Evolutionary conservation across 2,888 invertebrate species (phyloP).

Genomic region (Ormyrus thymus): DNA sequence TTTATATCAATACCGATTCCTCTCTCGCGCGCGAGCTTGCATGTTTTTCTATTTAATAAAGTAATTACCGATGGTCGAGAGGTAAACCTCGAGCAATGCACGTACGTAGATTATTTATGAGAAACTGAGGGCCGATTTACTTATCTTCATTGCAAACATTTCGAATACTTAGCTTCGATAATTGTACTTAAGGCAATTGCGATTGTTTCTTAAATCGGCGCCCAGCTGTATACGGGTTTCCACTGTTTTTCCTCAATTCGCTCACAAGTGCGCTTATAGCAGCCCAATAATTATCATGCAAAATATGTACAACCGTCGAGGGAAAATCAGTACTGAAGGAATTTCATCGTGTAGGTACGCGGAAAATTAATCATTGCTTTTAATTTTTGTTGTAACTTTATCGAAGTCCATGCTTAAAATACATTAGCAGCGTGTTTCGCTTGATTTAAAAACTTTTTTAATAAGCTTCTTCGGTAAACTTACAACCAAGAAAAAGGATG

Average conservation of each 20-base stretch:
- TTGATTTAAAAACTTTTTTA: constrained; percentile 2
- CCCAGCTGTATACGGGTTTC: constrained; percentile 16
- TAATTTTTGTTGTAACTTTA: constrained; percentile 37
- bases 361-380: constrained; percentile 23
- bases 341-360: background rate
- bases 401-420: background rate
- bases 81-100: background rate
- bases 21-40: constrained; percentile 36
- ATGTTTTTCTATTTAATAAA: constrained; percentile 43
- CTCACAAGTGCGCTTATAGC: constrained; percentile 52
- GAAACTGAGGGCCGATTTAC: constrained; percentile 19
- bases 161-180: too few relatives aligned
- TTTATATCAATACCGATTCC: background rate
- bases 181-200: too few relatives aligned
- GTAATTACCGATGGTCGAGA: background rate
- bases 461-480: constrained; percentile 28
- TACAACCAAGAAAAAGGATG: constrained; percentile 28
- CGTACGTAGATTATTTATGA: constrained; percentile 13
- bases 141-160: background rate
- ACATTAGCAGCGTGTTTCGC: background rate
- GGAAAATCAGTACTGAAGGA: constrained; percentile 4
- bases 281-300: constrained; percentile 3
- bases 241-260: constrained; percentile 39
- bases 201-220: background rate
- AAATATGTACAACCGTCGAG: background rate